A percentile compares a stretch with the other conserved stretches of the same genome.
Conservation (phyloP, 2,888 invertebrate species). For the Dryobotodes eremita region DNA sequence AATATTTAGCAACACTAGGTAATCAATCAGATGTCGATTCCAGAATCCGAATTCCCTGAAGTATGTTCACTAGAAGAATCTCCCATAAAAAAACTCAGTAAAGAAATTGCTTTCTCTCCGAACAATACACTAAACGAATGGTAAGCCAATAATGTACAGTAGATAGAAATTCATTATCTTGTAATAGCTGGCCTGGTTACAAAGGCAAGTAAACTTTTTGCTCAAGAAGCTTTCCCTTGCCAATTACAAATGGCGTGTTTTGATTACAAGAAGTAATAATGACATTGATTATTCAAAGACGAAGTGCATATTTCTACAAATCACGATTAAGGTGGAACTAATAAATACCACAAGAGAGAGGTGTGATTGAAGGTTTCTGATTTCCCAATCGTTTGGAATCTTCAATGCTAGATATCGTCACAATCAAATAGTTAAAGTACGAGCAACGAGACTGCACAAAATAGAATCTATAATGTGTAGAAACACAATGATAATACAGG, state of each 20-base stretch:
- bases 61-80: slow-evolving; percentile 22
- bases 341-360: slow-evolving; percentile 41
- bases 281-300: slow-evolving; percentile 43
- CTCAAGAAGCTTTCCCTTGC: slow-evolving; percentile 61
- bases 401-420: not conserved
- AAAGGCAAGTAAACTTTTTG: slow-evolving; percentile 47
- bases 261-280: slow-evolving; percentile 49
- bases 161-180: slow-evolving; percentile 53
- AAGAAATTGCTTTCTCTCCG: slow-evolving; percentile 52
- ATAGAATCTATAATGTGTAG: not conserved
- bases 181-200: slow-evolving; percentile 32
- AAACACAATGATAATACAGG: not conserved
- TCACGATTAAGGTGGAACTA: slow-evolving; percentile 21
- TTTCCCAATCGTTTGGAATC: slow-evolving; percentile 6
- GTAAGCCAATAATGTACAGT: slow-evolving; percentile 39
- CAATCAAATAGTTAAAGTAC: not conserved
- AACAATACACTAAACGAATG: slow-evolving; percentile 45
- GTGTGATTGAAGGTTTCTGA: slow-evolving; percentile 14
- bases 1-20: slow-evolving; percentile 5
- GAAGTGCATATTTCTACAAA: slow-evolving; percentile 10
- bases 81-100: not conserved
- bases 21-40: slow-evolving; percentile 16
- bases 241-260: slow-evolving; percentile 50
- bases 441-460: not conserved
- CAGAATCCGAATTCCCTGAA: slow-evolving; percentile 26